Evolutionary conservation across 2,888 invertebrate genomes (phyloP).

Genomic region (Catocala sponsa): DNA sequence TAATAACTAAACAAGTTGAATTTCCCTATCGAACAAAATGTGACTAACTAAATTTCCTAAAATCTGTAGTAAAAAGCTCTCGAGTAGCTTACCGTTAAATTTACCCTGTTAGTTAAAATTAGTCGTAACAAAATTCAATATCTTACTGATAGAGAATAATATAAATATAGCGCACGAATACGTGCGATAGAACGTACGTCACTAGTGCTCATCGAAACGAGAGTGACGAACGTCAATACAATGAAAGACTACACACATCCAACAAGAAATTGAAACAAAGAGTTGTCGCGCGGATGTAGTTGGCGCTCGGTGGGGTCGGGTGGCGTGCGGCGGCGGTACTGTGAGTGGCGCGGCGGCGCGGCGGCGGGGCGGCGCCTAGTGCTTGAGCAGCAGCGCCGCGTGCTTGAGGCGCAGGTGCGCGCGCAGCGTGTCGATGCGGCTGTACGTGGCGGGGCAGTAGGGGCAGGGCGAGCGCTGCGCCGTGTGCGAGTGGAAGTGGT

Average conservation of each 20-base stretch:
- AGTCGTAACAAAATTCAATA: slow-evolving; percentile 66
- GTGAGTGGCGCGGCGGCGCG: slow-evolving; percentile 37
- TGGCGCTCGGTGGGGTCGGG: slow-evolving; percentile 17
- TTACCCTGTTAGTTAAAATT: slow-evolving; percentile 85
- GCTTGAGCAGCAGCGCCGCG: slow-evolving; percentile 83
- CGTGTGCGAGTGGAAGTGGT: slow-evolving; percentile 95
- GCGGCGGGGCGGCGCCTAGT: slow-evolving; percentile 57
- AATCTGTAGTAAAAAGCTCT: slow-evolving; percentile 58
- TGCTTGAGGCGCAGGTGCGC: slow-evolving; percentile 94
- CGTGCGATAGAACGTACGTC: slow-evolving; percentile 64
- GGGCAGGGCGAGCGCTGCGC: slow-evolving; percentile 94
- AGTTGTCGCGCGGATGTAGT: slow-evolving; percentile 18
- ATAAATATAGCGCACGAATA: slow-evolving; percentile 71
- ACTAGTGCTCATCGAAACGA: slow-evolving; percentile 62
- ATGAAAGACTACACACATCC: slow-evolving; percentile 58
- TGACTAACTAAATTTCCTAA: slow-evolving; percentile 44
- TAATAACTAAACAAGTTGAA: slow-evolving; percentile 28
- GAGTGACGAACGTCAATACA: slow-evolving; percentile 60
- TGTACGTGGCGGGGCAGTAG: slow-evolving; percentile 95
- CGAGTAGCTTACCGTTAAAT: slow-evolving; percentile 60
- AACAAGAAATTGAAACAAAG: slow-evolving; percentile 37
- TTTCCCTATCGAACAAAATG: slow-evolving; percentile 30
- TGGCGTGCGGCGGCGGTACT: slow-evolving; percentile 35
- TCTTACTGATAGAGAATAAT: slow-evolving; percentile 74
- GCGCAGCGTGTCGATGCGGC: slow-evolving; percentile 95